Conservation (phyloP, 2,113 vertebrate species). For the Electrona antarctica region DNA sequence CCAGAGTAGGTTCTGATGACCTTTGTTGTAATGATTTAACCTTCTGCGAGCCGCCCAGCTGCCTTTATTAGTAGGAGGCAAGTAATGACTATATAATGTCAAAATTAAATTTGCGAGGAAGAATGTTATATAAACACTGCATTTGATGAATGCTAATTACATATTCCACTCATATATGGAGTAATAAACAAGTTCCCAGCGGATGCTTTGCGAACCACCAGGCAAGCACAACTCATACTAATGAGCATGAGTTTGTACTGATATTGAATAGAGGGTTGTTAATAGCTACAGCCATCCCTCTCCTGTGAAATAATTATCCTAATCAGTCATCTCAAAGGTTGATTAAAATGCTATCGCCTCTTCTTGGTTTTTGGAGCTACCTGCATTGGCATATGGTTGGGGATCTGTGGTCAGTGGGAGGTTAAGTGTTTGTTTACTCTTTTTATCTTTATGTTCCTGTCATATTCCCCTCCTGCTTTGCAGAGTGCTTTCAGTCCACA, state of each 20-base stretch:
- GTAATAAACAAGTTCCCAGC: constrained; percentile 65
- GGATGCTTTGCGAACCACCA: constrained; percentile 65
- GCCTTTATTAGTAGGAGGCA: constrained; percentile 11
- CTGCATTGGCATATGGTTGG: constrained; percentile 57
- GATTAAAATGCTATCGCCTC: constrained; percentile 74
- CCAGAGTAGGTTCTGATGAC: constrained; percentile 32
- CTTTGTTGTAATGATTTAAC: constrained; percentile 25
- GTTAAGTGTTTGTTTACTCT: constrained; percentile 53
- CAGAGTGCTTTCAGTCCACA: neutral
- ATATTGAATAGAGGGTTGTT: constrained; percentile 76
- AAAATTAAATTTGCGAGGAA: constrained; percentile 55
- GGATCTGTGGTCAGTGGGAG: constrained; percentile 51
- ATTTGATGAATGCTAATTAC: constrained; percentile 66
- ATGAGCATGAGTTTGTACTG: constrained; percentile 74
- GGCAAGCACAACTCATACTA: constrained; percentile 72
- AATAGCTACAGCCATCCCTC: constrained; percentile 70
- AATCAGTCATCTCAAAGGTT: constrained; percentile 76
- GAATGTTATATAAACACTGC: constrained; percentile 50
- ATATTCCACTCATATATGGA: constrained; percentile 50
- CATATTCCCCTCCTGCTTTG: neutral
- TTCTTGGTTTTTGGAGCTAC: constrained; percentile 48
- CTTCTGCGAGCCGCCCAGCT: constrained; percentile 6
- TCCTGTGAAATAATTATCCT: constrained; percentile 77
- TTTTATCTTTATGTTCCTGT: constrained; percentile 3
- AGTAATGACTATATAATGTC: constrained; percentile 50